Base-by-base conservation (phyloP, 2,888 invertebrate genomes). In the Icerya purchasi region DNA sequence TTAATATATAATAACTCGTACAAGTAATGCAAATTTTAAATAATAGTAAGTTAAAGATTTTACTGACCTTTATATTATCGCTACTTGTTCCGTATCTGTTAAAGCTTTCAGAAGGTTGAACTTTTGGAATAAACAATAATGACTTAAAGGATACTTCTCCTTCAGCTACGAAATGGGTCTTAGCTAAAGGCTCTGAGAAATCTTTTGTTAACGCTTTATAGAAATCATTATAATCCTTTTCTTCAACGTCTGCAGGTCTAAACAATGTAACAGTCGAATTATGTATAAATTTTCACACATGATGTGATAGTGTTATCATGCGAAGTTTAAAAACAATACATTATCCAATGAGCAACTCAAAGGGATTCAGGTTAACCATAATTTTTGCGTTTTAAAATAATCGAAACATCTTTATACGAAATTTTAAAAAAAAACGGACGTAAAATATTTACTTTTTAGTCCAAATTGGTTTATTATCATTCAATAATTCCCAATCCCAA, bases 101-200 rank as follows among this genome's bases (percentile, higher is more conserved):
- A 79, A 98, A 97, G 67, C 84, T 85, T 71, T 98, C 97, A 10
- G 83, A 77, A 1, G 96, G 94, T 69, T 93, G 88, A 49, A 81
- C 79, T 71, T 83, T 83, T 53, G 97, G 97, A 64, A 98, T 84
- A 75, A 86, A 98, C 63, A 99, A 76, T 64, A 98, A 79, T 61
- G 96, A 88, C 72, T 94, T 96, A 78, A 99, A 98, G 5, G 94
- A 92, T 5, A 99, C 96, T 77, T 99, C 98, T 63, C 98, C 98
- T 75, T 99, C 98, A 22, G 98, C 98, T 63, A 92, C 82, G 73
- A 98, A 98, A 75, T 98, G 98, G 3, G 86, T 86, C 70, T 85
- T 84, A 2, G 86, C 80, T 55, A 97, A 73, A 10, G 93, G 92
- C 57, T 85, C 82, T 61, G 83, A 79, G 1, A 77, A 74, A 72